Base-by-base conservation (phyloP, 2,113 vertebrate species). In the Jacana jacana region DNA sequence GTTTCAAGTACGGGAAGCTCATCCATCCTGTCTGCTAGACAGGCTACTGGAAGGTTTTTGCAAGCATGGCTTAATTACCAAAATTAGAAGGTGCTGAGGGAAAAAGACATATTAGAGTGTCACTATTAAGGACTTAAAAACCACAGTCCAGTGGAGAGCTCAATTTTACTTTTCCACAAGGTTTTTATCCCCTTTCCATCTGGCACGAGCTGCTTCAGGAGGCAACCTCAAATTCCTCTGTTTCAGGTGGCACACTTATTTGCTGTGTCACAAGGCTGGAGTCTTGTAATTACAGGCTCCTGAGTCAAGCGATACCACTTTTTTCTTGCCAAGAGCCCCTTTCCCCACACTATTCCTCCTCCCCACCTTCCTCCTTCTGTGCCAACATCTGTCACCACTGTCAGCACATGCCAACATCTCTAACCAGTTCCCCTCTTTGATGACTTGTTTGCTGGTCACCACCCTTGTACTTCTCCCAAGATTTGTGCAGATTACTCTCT, bases 391-490 rank as follows among this genome's bases (percentile, higher is more conserved):
- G 95, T 96, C 96, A 96, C 90, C 93, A 69, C 77, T 0, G 0
- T 31, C 83, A 78, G 84, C 35, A 63, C 52, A 49, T n/a, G 95
- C 88, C 92, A 94, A 89, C 86, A 93, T 33, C 86, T 85, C 91
- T 71, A 94, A 93, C 49, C 73, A 82, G 93, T 23, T 94, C 70
- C 81, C 13, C 46, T 96, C 91, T 93, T 89, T 88, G 93, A 96
- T 95, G 81, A 88, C 82, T 75, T 94, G 48, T 90, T 95, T 86
- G 76, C 78, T 76, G 92, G 89, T 89, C 91, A 91, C 96, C 92
- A 97, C 96, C 94, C 94, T 96, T 86, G 64, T 92, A 84, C 40
- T 31, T 92, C 89, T 93, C 89, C 88, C 87, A 93, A 84, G 94
- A 93, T 93, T 33, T 61, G 48, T 54, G 69, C 75, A 91, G 88